These are phyloP conservation scores for Triplophysa yarkandensis DNA, from an alignment of 2,797 vertebrate genomes.

Conservation along the genomic window DNA sequence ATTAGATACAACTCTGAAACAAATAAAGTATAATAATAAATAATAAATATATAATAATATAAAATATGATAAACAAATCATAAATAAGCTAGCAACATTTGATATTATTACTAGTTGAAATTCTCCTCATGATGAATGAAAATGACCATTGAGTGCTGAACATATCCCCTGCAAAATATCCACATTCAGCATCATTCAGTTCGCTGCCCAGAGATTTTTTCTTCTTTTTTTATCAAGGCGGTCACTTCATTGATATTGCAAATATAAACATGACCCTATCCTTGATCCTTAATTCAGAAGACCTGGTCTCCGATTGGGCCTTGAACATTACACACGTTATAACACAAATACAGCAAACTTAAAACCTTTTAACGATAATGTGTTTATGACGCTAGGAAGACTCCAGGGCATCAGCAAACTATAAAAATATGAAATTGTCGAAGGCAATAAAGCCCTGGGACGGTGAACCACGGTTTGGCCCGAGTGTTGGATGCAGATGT, in stretches of 20 bases:
- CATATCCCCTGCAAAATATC: constrained; percentile 58
- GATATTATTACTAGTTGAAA: too few relatives aligned
- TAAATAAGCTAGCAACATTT: too few relatives aligned
- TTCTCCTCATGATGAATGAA: constrained; percentile 58
- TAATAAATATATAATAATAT: too few relatives aligned
- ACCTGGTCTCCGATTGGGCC: background rate
- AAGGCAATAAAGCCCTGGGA: background rate
- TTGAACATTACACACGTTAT: background rate
- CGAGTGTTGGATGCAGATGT: constrained; percentile 26
- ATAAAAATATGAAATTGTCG: constrained; percentile 16
- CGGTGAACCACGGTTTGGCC: constrained; percentile 1
- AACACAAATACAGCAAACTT: background rate
- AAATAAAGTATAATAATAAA: too few relatives aligned
- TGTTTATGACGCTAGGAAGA: background rate
- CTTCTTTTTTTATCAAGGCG: constrained; percentile 33
- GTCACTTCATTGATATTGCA: constrained; percentile 25
- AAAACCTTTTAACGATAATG: background rate
- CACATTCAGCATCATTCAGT: constrained; percentile 47
- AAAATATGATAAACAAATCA: too few relatives aligned
- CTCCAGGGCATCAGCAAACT: constrained; percentile 4
- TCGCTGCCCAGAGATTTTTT: background rate
- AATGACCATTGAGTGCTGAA: constrained; percentile 65
- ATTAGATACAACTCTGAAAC: too few relatives aligned
- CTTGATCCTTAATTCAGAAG: background rate
- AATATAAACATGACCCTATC: background rate